Percentiles rank a stretch among this genome's conserved stretches.
phyloP scores from a whole-genome alignment of 2,113 vertebrate genomes.

The Polypterus bichir region DNA sequence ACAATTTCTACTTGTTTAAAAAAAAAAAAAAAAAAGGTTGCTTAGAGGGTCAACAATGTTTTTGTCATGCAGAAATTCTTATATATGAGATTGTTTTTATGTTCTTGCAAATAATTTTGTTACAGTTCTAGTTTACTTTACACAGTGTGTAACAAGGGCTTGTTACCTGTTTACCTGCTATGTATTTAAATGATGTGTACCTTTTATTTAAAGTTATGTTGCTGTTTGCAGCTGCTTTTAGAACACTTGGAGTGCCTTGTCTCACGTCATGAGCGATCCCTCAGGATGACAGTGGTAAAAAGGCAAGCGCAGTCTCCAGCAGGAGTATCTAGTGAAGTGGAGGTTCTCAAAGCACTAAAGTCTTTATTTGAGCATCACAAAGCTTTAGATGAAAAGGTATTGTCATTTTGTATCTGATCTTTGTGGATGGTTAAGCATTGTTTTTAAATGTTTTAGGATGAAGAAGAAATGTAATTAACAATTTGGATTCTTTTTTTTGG shows the following conservation, averaged over 20 bases:
- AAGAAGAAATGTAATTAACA: too few relatives aligned
- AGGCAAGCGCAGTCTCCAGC: conserved; percentile 89
- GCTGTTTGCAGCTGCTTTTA: conserved; percentile 60
- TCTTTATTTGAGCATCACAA: conserved; percentile 97
- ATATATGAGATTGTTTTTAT: too few relatives aligned
- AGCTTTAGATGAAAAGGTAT: conserved; percentile 93
- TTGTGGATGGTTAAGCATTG: not conserved
- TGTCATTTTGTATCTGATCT: not conserved
- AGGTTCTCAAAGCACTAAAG: conserved; percentile 94
- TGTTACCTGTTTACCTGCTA: too few relatives aligned
- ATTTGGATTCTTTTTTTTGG: too few relatives aligned
- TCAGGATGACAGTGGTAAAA: conserved; percentile 95
- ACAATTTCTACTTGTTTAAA: too few relatives aligned
- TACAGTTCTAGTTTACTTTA: too few relatives aligned
- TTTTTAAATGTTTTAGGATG: not conserved
- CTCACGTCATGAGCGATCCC: conserved; percentile 83
- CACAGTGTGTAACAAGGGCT: too few relatives aligned
- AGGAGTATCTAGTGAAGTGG: conserved; percentile 92
- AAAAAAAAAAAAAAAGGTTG: too few relatives aligned
- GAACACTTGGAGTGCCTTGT: conserved; percentile 94
- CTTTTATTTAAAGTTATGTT: not conserved
- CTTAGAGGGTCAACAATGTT: too few relatives aligned
- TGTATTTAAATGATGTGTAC: too few relatives aligned
- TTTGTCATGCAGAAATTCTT: too few relatives aligned
- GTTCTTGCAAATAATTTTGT: too few relatives aligned